Percentiles rank a stretch among this genome's conserved stretches.
Conservation (phyloP, 2,113 vertebrate species). For the Trochalopteron elliotii region DNA sequence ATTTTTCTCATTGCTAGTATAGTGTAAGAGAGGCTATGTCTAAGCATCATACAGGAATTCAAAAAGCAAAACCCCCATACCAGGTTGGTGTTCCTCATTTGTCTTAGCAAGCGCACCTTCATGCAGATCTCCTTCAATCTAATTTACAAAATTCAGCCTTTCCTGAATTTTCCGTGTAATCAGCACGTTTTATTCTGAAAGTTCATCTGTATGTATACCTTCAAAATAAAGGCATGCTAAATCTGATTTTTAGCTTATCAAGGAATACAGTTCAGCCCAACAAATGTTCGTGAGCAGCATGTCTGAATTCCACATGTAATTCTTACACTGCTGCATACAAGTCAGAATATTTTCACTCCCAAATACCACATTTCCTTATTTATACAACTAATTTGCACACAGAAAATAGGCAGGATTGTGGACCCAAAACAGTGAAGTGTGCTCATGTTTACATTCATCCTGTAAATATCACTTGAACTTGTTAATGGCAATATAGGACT, state of each 20-base stretch:
- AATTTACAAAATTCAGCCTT: background rate
- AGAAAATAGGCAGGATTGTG: background rate
- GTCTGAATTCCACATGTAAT: background rate
- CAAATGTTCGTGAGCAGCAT: fast-evolving
- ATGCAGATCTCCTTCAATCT: background rate
- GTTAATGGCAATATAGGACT: background rate
- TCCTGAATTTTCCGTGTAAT: background rate
- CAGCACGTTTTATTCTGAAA: background rate
- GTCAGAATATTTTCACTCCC: background rate
- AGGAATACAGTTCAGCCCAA: background rate
- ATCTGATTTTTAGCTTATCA: background rate
- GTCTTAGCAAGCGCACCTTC: background rate
- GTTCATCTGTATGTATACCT: background rate
- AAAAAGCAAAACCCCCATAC: background rate
- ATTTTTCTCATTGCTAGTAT: background rate
- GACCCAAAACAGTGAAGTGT: background rate
- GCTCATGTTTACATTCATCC: background rate
- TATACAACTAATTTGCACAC: background rate
- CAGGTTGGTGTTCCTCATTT: background rate
- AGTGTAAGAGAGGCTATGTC: background rate
- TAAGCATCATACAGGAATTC: background rate
- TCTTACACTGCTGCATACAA: background rate
- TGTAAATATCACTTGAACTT: background rate
- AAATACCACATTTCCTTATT: background rate
- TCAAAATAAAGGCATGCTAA: background rate